Evolutionary conservation across 2,113 vertebrate genomes (phyloP), one percentile per base, ranked within the genome.

Genomic region (Desmodus rotundus): DNA sequence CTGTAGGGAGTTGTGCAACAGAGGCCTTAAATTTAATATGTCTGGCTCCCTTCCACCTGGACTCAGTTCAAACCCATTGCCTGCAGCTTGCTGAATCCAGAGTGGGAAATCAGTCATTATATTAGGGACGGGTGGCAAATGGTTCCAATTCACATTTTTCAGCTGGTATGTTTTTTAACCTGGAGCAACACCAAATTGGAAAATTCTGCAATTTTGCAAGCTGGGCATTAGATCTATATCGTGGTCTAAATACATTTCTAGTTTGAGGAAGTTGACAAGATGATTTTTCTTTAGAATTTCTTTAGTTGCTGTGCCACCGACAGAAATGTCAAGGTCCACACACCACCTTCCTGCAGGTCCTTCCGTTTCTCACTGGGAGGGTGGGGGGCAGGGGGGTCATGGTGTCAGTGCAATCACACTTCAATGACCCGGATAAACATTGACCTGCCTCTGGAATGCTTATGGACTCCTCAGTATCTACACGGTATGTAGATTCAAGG

Each of bases 21-120:
- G 97, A 98, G 95, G 97, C 97, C 97, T 98, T 98, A 98, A 98
- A 98, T 98, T 98, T 98, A 98, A 98, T 52, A 70, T 91, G 95
- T 96, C 98, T 98, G 98, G 98, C 98, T 94, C 95, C 93, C 94
- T 97, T 98, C 98, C 98, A 98, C 97, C 97, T 98, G 98, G 98
- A 98, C 93, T 96, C 87, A n/a, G 84, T 98, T 98, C 98, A 99
- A 98, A 98, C 95, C 93, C 76, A 0, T 97, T 97, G 98, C 98
- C 97, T 98, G 96, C 91, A 98, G 98, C 98, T 98, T 83, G 43
- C 96, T 98, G 97, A 97, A 97, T 98, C 96, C 96, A 97, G 96
- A 98, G 97, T 97, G 98, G 98, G 98, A 98, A 98, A 98, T 98
- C 97, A 98, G 98, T 98, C 98, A 98, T 98, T 98, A 97, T 94